Base-by-base conservation (phyloP, 2,797 vertebrate species). In the Halcyon leucocephala region DNA sequence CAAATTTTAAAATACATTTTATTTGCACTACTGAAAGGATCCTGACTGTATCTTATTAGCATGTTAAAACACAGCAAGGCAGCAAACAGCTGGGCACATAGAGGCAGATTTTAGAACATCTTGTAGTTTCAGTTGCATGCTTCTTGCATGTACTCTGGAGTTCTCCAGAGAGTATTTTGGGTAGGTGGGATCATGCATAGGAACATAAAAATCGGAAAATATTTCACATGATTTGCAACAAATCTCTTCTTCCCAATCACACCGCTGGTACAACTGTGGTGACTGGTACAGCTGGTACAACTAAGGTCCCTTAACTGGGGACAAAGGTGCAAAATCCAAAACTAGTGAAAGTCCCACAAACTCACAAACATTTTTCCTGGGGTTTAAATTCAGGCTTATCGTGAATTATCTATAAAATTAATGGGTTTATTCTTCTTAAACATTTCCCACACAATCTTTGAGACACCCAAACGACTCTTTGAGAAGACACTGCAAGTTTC, bases 141-240 rank as follows among this genome's bases (percentile, higher is more conserved):
- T 87, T 58, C 39, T 87, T 66, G 55, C 4, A 20, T n/a, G 1
- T 51, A 25, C 33, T 85, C 78, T 58, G 67, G 28, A 89, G 20
- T 35, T 74, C 46, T 57, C 91, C 55, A 58, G 14, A 14, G 71
- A 73, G 85, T 76, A 44, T 54, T 77, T 17, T 77, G 48, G 67
- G 22, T 58, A 83, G 69, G 12, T 41, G 39, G 55, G 55, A 64
- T 51, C 52, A 62, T 18, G 55, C 35, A 71, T 0, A 14, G 22
- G 35, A 93, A 70, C 14, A 87, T 33, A 65, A 76, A 73, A 55
- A 66, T 25, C 35, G 60, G 35, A 54, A 46, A n/a, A 58, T 29
- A 10, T n/a, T n/a, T 0, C 0, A 0, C 29, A 16, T 81, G 49
- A 67, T 73, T 74, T 78, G 69, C 35, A 58, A 31, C 25, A 67